Conservation (phyloP, 2,888 invertebrate genomes). For the Apamea crenata region DNA sequence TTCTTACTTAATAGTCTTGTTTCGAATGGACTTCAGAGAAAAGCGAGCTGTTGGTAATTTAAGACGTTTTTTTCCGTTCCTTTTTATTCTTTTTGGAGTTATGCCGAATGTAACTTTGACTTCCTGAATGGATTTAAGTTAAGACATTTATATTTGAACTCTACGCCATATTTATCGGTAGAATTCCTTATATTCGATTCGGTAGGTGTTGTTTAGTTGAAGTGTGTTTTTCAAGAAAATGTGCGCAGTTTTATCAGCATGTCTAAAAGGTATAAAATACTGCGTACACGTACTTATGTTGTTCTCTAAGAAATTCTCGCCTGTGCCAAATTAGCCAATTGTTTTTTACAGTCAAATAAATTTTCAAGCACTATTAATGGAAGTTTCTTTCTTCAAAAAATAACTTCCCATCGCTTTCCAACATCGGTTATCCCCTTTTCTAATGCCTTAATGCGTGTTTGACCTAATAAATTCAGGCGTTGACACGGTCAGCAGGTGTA, state of each 20-base stretch:
- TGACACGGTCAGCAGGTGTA: not conserved
- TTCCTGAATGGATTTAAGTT: not conserved
- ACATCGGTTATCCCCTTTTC: not conserved
- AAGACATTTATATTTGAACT: not conserved
- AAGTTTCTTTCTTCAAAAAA: no score
- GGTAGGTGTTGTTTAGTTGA: not conserved
- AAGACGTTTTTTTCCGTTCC: slow-evolving; percentile 1
- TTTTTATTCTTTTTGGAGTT: slow-evolving; percentile 7
- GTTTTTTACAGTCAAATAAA: not conserved
- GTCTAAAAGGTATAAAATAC: not conserved
- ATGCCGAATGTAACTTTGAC: not conserved
- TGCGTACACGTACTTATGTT: not conserved
- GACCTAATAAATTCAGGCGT: not conserved
- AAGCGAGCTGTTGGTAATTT: slow-evolving; percentile 1
- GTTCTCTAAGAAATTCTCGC: not conserved
- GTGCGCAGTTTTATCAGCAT: slow-evolving; percentile 35
- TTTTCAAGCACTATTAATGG: not conserved
- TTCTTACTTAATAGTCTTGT: slow-evolving; percentile 25
- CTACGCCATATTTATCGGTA: not conserved
- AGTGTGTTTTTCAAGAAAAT: slow-evolving; percentile 23
- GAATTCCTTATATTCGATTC: slow-evolving; percentile 6
- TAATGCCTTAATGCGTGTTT: not conserved
- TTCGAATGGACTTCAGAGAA: not conserved
- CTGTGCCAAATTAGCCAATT: not conserved
- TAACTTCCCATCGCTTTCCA: no score